Percentiles rank a stretch among this genome's conserved stretches.
These are phyloP conservation scores for Sclerurus mexicanus DNA, from an alignment of 2,113 vertebrate genomes.

Conservation along the genomic window DNA sequence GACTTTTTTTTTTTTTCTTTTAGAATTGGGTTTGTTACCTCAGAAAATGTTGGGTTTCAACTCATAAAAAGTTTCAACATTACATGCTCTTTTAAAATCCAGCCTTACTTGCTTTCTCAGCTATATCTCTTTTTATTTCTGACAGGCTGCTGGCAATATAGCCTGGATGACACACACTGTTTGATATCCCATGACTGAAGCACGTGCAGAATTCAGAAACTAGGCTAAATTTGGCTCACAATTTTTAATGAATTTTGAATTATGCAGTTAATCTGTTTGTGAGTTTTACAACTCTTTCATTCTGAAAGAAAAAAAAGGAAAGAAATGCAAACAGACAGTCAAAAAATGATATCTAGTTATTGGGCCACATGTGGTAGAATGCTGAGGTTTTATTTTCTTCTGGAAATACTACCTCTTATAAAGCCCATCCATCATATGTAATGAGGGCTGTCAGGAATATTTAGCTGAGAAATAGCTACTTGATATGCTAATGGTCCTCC, in stretches of 20 bases:
- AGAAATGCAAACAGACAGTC: conserved; percentile 60
- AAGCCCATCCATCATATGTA: conserved; percentile 88
- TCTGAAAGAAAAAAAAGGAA: conserved; percentile 42
- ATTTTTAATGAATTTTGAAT: conserved; percentile 73
- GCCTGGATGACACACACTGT: not conserved
- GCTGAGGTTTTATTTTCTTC: conserved; percentile 78
- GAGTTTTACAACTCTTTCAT: conserved; percentile 61
- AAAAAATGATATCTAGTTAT: conserved; percentile 62
- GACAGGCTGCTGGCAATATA: conserved; percentile 24
- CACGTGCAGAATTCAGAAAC: conserved; percentile 55
- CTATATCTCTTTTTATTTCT: not conserved
- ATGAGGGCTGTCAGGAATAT: conserved; percentile 90
- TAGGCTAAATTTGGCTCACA: conserved; percentile 58
- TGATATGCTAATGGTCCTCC: conserved; percentile 88
- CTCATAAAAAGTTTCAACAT: not conserved
- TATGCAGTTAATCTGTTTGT: conserved; percentile 68
- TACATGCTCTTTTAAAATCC: not conserved
- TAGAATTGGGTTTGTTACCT: not conserved
- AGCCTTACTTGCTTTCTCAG: not conserved
- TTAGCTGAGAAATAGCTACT: conserved; percentile 87
- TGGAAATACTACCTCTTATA: conserved; percentile 83
- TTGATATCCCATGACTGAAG: conserved; percentile 38
- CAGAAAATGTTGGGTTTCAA: not conserved
- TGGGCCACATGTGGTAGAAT: conserved; percentile 54
- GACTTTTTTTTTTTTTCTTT: not conserved